A percentile compares a stretch with the other conserved stretches of the same genome.
Conservation (phyloP, 2,113 vertebrate genomes). For the Hoplias malabaricus region DNA sequence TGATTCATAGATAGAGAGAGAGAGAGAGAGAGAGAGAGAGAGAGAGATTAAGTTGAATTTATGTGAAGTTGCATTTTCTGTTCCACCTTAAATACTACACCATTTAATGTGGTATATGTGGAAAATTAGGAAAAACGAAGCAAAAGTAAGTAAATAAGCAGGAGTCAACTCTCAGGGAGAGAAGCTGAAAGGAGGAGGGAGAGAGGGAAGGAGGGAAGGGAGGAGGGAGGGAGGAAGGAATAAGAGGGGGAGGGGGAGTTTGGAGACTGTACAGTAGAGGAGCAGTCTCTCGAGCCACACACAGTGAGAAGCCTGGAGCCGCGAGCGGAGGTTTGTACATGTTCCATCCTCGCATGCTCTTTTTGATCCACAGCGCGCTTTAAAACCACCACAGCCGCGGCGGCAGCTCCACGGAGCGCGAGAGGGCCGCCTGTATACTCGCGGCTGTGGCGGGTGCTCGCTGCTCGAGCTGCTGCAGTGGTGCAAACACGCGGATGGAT, state of each 20-base stretch:
- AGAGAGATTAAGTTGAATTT: too few species aligned
- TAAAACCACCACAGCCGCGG: not conserved
- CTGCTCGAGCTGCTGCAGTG: slow-evolving; percentile 14
- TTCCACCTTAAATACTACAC: too few species aligned
- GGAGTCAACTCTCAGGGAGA: slow-evolving; percentile 34
- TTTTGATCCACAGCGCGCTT: not conserved
- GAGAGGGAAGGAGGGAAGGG: slow-evolving; percentile 50
- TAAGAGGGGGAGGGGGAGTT: not conserved
- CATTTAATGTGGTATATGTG: too few species aligned
- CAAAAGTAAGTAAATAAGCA: too few species aligned
- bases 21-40: too few species aligned
- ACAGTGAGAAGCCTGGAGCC: slow-evolving; percentile 36
- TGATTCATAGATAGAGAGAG: too few species aligned
- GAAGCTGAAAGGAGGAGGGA: slow-evolving; percentile 47
- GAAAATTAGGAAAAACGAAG: too few species aligned
- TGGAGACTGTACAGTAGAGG: slow-evolving; percentile 25
- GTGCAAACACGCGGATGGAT: slow-evolving; percentile 33
- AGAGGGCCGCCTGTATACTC: not conserved
- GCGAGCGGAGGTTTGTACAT: slow-evolving; percentile 53
- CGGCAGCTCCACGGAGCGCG: not conserved
- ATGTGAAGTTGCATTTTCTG: too few species aligned
- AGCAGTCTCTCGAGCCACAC: slow-evolving; percentile 31
- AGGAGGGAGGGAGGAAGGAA: slow-evolving; percentile 23
- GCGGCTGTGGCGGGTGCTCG: not conserved
- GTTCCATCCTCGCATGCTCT: slow-evolving; percentile 25